Conservation (phyloP, 2,113 vertebrate species). For the Bucco capensis region DNA sequence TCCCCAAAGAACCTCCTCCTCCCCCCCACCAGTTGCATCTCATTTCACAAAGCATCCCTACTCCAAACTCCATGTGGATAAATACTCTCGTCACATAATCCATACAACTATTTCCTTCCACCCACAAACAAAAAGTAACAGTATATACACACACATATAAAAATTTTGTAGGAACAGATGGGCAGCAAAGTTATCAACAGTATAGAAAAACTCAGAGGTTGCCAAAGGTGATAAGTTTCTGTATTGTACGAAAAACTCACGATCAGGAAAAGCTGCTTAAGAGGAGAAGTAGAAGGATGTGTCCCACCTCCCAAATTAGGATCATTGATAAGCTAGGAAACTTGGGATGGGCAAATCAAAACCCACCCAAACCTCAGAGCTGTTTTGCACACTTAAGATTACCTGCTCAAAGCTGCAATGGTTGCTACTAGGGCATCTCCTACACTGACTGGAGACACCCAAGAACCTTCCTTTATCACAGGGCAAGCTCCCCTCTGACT, state of each 20-base stretch:
- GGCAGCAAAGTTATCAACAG: constrained; percentile 11
- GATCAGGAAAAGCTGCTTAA: neutral
- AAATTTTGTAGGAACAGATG: constrained; percentile 27
- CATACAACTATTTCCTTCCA: constrained; percentile 5
- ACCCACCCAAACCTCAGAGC: neutral
- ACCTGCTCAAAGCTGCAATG: neutral
- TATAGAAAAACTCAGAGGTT: neutral
- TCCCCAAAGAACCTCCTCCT: constrained; percentile 2
- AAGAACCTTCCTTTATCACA: neutral
- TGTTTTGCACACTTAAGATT: neutral
- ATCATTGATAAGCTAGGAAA: neutral
- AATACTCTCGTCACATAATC: constrained; percentile 44
- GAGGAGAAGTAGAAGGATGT: neutral
- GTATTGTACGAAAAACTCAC: neutral
- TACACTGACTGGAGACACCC: neutral
- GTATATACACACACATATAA: constrained; percentile 34
- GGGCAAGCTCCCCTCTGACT: neutral
- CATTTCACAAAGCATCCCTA: constrained; percentile 11
- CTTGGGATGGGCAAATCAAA: neutral
- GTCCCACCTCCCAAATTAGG: neutral
- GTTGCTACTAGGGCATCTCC: neutral
- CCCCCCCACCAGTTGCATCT: constrained; percentile 18
- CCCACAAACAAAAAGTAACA: constrained; percentile 4
- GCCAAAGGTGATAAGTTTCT: neutral
- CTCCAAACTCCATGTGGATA: constrained; percentile 31